Evolutionary conservation across 2,888 invertebrate species (phyloP), one percentile per base, ranked within the genome.

Genomic region (Ochropleura plecta): DNA sequence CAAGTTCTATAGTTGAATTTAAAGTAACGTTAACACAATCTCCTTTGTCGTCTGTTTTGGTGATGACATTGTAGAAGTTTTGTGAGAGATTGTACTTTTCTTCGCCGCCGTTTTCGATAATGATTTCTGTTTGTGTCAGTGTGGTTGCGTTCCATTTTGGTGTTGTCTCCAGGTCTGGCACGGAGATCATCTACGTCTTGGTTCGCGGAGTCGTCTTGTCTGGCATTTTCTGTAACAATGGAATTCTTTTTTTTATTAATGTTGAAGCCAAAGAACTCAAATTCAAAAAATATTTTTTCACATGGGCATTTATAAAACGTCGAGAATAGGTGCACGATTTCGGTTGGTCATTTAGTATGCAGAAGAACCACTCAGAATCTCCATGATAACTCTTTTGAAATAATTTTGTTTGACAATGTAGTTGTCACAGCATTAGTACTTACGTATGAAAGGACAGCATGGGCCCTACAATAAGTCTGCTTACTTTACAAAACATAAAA

Each of bases 141-240:
- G 85, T 83, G 48, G 94, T 91, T 44, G 78, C 87, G 89, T 95
- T 96, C 96, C 96, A 96, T 96, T 86, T 91, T 92, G 90, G 67
- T n/a, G 70, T 59, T 73, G 88, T 83, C 53, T 92, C 92, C 73
- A 91, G 82, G 51, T 94, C 93, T 49, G 92, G 88, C 72, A 86
- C 66, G 55, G 94, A 92, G 83, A 94, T 94, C 96, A 96, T 96
- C 88, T 93, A 95, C 85, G 83, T 80, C 71, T 16, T 78, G 12
- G 7, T 48, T 63, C 0, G 68, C 40, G 49, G 53, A 14, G 42
- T 51, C 18, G 73, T 20, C 65, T 70, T 12, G 10, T 48, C 65
- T 78, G 79, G 78, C 94, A 93, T 93, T 90, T 88, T 93, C 94
- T 94, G 93, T 4, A 94, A 93, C 90, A 92, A 91, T 4, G 30